These are phyloP conservation scores for Elanoides forficatus DNA, from an alignment of 2,113 vertebrate genomes.

Conservation along the genomic window DNA sequence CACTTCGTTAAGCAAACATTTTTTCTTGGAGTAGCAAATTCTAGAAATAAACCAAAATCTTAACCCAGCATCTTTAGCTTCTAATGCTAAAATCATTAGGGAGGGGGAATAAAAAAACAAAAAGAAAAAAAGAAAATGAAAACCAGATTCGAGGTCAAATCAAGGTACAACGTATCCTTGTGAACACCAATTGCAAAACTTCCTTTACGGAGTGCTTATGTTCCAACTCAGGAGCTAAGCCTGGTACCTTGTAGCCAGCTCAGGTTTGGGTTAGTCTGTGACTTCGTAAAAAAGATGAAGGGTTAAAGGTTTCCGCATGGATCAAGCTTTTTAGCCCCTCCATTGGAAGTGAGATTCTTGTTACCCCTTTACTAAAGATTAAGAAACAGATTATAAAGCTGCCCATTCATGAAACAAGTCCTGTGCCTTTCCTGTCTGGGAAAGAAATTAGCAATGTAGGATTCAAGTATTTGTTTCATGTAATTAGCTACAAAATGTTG, in stretches of 20 bases:
- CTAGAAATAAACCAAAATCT: neutral
- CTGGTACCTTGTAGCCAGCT: neutral
- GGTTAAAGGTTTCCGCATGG: neutral
- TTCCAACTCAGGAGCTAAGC: neutral
- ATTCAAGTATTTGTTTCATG: neutral
- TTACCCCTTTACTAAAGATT: neutral
- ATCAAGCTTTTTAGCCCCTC: neutral
- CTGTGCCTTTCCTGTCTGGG: neutral
- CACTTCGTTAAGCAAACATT: accelerated
- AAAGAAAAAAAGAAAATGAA: neutral
- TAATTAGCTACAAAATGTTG: neutral
- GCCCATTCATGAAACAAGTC: neutral
- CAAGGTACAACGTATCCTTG: neutral
- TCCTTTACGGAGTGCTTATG: neutral
- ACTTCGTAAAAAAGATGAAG: neutral
- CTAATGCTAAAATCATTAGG: neutral
- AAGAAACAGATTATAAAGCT: neutral
- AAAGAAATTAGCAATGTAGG: neutral
- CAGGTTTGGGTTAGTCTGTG: neutral
- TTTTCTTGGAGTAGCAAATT: neutral
- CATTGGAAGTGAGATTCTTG: neutral
- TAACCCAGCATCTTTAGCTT: neutral
- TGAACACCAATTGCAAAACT: neutral
- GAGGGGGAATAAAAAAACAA: neutral
- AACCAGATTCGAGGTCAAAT: neutral